Evolutionary conservation across 2,888 invertebrate genomes (phyloP), one percentile per base, ranked within the genome.

Genomic region (Morpho helenor): DNA sequence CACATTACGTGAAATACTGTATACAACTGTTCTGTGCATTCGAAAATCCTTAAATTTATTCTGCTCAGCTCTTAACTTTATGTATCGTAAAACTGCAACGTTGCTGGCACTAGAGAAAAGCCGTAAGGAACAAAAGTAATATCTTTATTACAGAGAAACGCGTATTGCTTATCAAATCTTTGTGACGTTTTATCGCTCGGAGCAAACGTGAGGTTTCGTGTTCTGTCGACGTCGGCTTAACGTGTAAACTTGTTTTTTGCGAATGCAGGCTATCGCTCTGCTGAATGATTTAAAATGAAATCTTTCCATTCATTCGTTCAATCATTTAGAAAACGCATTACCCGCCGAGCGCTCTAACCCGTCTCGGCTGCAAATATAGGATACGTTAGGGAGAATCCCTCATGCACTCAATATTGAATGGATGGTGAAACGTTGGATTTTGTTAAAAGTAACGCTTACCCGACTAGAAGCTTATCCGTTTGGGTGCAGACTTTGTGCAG

Each of bases 311-410:
- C 84, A 84, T 87, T 87, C 84, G 85, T 68, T 76, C 76, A 83
- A 87, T 85, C 84, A 84, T 87, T 87, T 84, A 87, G 85, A 86
- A 84, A 87, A 87, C 74, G 84, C 80, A 85, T 87, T 86, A 86
- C 81, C 74, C 66, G 69, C 73, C 68, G 73, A 71, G 73, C 68
- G 72, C 71, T 70, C 75, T 77, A 77, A 76, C 76, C 75, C 69
- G 65, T 67, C 77, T 77, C 76, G 74, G 69, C 71, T 71, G 77
- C 71, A 72, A 78, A 79, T 75, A 72, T 74, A 70, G 82, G 81
- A 83, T 84, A 82, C 77, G 80, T 79, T 80, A 75, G 74, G 71
- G 73, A 69, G 73, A 74, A 82, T 80, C 77, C 75, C 69, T 71
- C 68, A 71, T 74, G 76, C 73, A 71, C 69, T 80, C 77, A 82